phyloP scores from a whole-genome alignment of 2,888 invertebrate genomes.

The Eueremaeus valkanovi region DNA sequence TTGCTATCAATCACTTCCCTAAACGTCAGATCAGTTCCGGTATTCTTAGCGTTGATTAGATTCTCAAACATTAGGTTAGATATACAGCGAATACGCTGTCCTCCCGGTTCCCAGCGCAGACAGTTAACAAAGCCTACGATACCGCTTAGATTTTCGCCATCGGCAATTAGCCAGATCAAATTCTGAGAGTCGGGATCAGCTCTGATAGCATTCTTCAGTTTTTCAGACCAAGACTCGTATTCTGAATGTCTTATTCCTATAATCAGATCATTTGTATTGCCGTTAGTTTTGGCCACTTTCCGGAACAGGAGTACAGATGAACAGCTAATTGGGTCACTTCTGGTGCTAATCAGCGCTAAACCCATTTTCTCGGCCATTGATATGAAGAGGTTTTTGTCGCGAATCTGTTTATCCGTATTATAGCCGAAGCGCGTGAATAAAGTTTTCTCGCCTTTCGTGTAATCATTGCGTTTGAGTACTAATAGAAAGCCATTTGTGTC shows the following conservation, averaged over 20 bases:
- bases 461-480: conserved; percentile 48
- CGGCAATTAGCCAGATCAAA: conserved; percentile 53
- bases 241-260: conserved; percentile 38
- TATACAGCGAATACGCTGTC: conserved; percentile 47
- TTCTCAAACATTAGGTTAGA: conserved; percentile 48
- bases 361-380: conserved; percentile 38
- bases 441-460: conserved; percentile 46
- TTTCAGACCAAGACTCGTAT: conserved; percentile 66
- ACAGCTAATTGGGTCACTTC: conserved; percentile 62
- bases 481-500: conserved; percentile 67
- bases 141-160: conserved; percentile 52
- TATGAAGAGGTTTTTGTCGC: conserved; percentile 10
- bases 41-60: no score
- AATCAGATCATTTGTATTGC: conserved; percentile 17
- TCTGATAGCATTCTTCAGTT: conserved; percentile 69
- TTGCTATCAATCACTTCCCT: neutral
- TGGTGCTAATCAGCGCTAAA: conserved; percentile 52
- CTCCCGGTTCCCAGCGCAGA: conserved; percentile 53
- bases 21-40: neutral
- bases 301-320: conserved; percentile 61
- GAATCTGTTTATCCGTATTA: neutral
- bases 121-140: conserved; percentile 57
- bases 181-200: conserved; percentile 54
- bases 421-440: conserved; percentile 42
- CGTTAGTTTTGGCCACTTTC: conserved; percentile 53